Conservation (phyloP, 1,140 invertebrate genomes). For the Drosophila melanica region DNA sequence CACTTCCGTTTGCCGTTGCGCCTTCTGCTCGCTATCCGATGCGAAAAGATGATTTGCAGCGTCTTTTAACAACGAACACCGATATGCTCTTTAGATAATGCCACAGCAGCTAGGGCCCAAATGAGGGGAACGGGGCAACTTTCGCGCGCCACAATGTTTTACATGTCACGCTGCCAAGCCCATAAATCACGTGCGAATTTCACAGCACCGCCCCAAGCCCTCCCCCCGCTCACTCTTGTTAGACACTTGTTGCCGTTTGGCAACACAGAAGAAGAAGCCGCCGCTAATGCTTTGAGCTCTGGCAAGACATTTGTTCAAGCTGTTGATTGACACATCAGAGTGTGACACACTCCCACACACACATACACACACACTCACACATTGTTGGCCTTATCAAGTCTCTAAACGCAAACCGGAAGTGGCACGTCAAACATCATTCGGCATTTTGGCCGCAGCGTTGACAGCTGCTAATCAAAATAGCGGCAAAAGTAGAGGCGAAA, state of each 20-base stretch:
- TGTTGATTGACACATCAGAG: slow-evolving; percentile 19
- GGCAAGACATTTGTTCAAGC: slow-evolving; percentile 11
- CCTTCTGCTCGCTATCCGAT: slow-evolving; percentile 1
- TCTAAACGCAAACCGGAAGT: slow-evolving; percentile 54
- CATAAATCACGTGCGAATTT: slow-evolving; percentile 67
- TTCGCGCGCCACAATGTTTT: slow-evolving; percentile 34
- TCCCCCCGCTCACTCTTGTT: neutral
- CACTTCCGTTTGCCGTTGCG: slow-evolving; percentile 36
- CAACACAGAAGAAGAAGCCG: slow-evolving; percentile 4
- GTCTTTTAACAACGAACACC: slow-evolving; percentile 49
- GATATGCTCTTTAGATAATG: slow-evolving; percentile 79
- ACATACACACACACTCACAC: neutral
- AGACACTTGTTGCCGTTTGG: slow-evolving; percentile 5
- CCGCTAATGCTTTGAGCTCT: slow-evolving; percentile 1
- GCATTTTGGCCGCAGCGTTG: slow-evolving; percentile 56
- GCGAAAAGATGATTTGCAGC: slow-evolving; percentile 60
- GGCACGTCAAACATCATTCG: slow-evolving; percentile 48
- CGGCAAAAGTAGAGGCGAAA: slow-evolving; percentile 23
- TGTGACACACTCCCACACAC: neutral
- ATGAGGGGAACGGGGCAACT: neutral
- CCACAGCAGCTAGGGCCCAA: neutral
- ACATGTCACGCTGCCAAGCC: slow-evolving; percentile 29
- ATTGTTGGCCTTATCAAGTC: slow-evolving; percentile 26
- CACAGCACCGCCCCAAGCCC: slow-evolving; percentile 30
- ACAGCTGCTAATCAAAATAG: slow-evolving; percentile 74